These are phyloP conservation scores for Shargacucullia verbasci DNA, from an alignment of 2,888 invertebrate species.

Conservation along the genomic window DNA sequence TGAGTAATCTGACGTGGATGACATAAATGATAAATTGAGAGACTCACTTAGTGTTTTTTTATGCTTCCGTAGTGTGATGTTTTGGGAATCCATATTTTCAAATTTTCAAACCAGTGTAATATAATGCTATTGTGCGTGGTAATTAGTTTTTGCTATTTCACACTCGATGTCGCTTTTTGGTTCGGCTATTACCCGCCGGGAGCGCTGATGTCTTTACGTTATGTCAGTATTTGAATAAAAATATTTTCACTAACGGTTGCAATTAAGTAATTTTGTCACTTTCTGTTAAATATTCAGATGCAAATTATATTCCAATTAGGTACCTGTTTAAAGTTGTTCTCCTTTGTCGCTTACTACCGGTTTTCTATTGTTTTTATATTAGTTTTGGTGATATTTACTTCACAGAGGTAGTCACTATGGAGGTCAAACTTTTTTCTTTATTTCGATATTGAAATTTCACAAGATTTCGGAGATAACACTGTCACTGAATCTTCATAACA, in stretches of 20 bases:
- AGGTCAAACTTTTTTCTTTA: too few relatives aligned
- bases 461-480: too few relatives aligned
- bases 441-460: too few relatives aligned
- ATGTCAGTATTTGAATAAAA: not conserved
- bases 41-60: not conserved
- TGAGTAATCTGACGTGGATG: conserved; percentile 2
- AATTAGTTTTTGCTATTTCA: not conserved
- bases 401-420: too few relatives aligned
- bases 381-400: too few relatives aligned
- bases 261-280: not conserved
- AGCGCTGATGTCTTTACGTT: too few relatives aligned
- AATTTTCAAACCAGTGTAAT: not conserved
- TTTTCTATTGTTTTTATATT: too few relatives aligned
- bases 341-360: too few relatives aligned
- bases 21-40: not conserved
- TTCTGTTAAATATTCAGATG: not conserved
- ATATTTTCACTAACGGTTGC: not conserved
- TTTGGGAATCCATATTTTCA: not conserved
- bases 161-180: not conserved
- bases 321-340: too few relatives aligned
- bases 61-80: not conserved
- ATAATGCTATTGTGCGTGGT: not conserved
- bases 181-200: not conserved
- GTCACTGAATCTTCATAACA: too few relatives aligned
- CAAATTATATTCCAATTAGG: not conserved